A percentile compares a stretch with the other conserved stretches of the same genome.
Conservation (phyloP, 2,113 vertebrate species). For the Nicator chloris region DNA sequence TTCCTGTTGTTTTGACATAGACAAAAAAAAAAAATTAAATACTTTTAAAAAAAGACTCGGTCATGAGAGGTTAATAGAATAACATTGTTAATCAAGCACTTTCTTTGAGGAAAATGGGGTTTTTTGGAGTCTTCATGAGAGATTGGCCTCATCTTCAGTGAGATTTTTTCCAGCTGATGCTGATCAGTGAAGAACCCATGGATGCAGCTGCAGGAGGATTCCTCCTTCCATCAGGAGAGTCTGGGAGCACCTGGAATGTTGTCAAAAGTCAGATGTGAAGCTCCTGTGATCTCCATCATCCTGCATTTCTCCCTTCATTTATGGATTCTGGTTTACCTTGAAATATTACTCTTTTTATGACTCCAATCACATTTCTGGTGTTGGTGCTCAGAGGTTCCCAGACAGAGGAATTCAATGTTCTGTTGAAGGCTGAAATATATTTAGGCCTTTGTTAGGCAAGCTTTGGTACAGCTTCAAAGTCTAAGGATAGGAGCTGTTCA, state of each 20-base stretch:
- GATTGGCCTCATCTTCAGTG: not conserved
- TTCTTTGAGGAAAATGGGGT: not conserved
- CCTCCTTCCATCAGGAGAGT: not conserved
- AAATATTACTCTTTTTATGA: not conserved
- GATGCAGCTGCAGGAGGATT: not conserved
- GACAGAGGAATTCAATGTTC: not conserved
- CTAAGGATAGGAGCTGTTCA: not conserved
- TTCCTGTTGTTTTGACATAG: not conserved
- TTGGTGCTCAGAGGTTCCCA: not conserved
- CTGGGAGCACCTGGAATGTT: not conserved
- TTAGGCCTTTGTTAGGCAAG: not conserved
- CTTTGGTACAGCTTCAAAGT: not conserved
- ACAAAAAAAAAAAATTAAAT: not conserved
- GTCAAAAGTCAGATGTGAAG: not conserved
- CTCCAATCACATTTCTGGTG: not conserved
- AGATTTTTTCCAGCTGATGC: not conserved
- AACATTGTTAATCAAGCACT: not conserved
- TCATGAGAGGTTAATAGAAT: not conserved
- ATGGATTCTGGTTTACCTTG: not conserved
- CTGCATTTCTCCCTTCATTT: not conserved
- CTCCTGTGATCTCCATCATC: too few relatives aligned
- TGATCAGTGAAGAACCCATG: not conserved
- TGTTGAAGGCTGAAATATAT: not conserved
- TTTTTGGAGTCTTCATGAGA: not conserved
- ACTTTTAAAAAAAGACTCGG: accelerated